Base-by-base conservation (phyloP, 2,888 invertebrate genomes). In the Pandemis corylana region DNA sequence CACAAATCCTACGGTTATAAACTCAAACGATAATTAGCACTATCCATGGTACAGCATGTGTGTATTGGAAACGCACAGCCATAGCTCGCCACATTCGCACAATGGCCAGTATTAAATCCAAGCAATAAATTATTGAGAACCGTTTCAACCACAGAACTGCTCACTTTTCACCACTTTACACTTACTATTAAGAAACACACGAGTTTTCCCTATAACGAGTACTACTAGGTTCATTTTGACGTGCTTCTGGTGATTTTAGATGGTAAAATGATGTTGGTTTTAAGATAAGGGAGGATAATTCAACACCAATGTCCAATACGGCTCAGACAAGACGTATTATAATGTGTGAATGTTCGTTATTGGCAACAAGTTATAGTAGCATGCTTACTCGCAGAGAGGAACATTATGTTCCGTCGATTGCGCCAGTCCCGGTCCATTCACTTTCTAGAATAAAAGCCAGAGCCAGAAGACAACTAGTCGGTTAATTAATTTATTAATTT, bases 101-200 rank as follows among this genome's bases (percentile, higher is more conserved):
- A 85, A 85, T 84, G 81, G 82, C 81, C 75, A 73, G 80, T 81
- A 84, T 84, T 84, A 84, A 84, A 84, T 83, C 80, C 80, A 78
- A 77, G 80, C 80, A 83, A 85, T 85, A 85, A 84, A 85, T 85
- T 83, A 83, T 84, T 81, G 80, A 81, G 81, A 82, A 83, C 79
- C 80, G 78, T 79, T 81, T 78, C 79, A 65, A 69, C 65, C 74
- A 69, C 69, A 74, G 59, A 69, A 74, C 69, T 74, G 74, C 65
- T 69, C 74, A 69, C 64, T 73, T 69, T 56, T 65, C 13, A 74
- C 74, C 56, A 65, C 44, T 4, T 9, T 44, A 66, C 42, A n/a
- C 49, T 41, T 65, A 28, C n/a, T 15, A 49, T 28, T 51, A 7
- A 28, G 7, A 69, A 49, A 20, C 13, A 42, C 41, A 41, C 42